phyloP scores from a whole-genome alignment of 1,140 invertebrate species.

The Drosophila orosa region DNA sequence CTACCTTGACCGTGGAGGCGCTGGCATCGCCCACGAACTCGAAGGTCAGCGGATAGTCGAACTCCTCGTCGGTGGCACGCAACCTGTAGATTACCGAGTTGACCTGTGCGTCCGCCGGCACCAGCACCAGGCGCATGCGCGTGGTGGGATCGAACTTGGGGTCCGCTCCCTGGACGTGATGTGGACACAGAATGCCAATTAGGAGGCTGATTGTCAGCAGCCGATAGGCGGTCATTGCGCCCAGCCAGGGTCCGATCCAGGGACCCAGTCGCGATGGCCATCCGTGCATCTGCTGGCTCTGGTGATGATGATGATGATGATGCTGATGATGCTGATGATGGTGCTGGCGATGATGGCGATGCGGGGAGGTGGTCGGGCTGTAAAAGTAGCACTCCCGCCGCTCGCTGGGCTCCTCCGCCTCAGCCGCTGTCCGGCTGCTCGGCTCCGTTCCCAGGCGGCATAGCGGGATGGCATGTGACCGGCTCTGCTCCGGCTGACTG shows the following conservation, averaged over 20 bases:
- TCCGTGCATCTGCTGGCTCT: slow-evolving; percentile 38
- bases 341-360: slow-evolving; percentile 29
- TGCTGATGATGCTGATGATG: slow-evolving; percentile 25
- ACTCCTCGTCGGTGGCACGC: slow-evolving; percentile 93
- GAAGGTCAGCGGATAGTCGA: slow-evolving; percentile 93
- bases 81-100: slow-evolving; percentile 93
- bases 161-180: slow-evolving; percentile 85
- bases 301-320: slow-evolving; percentile 25
- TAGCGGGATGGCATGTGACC: slow-evolving; percentile 59
- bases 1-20: slow-evolving; percentile 89
- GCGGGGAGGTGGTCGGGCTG: slow-evolving; percentile 65
- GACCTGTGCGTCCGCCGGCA: slow-evolving; percentile 92
- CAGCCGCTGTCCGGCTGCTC: slow-evolving; percentile 33
- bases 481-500: slow-evolving; percentile 57
- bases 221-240: slow-evolving; percentile 78
- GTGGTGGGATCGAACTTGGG: slow-evolving; percentile 93
- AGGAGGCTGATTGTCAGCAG: slow-evolving; percentile 81
- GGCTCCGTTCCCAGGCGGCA: slow-evolving; percentile 63
- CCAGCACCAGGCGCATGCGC: slow-evolving; percentile 90
- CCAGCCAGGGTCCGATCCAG: slow-evolving; percentile 64
- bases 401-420: slow-evolving; percentile 42
- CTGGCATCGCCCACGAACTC: slow-evolving; percentile 89
- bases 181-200: slow-evolving; percentile 79
- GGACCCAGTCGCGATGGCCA: slow-evolving; percentile 52
- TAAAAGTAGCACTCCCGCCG: slow-evolving; percentile 74